Conservation (phyloP, 2,113 vertebrate genomes). For the Xenopus laevis region DNA sequence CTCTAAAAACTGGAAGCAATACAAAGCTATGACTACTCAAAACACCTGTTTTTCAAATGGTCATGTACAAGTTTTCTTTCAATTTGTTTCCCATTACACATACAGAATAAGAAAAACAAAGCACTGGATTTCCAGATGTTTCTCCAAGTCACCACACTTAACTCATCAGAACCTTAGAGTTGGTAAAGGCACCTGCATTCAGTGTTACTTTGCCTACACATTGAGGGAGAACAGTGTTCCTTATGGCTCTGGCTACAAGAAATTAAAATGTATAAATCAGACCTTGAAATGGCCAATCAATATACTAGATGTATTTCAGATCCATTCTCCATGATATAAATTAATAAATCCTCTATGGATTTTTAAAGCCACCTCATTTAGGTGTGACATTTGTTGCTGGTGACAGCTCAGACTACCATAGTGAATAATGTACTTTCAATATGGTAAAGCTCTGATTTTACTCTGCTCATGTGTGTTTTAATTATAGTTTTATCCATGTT, state of each 20-base stretch:
- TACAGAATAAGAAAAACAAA: not conserved
- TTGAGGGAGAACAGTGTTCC: not conserved
- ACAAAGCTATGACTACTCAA: not conserved
- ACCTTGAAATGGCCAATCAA: slow-evolving; percentile 31
- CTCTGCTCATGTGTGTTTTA: not conserved
- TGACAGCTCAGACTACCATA: not conserved
- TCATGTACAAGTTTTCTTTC: not conserved
- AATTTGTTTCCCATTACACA: not conserved
- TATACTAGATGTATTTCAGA: slow-evolving; percentile 29
- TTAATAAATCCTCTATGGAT: slow-evolving; percentile 40
- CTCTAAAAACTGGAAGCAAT: not conserved
- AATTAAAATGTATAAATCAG: slow-evolving; percentile 42
- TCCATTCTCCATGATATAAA: slow-evolving; percentile 37
- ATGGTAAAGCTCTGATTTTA: not conserved
- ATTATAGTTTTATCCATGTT: not conserved
- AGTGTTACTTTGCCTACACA: not conserved
- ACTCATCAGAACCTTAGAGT: not conserved
- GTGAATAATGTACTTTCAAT: not conserved
- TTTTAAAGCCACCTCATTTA: slow-evolving; percentile 34
- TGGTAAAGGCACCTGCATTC: not conserved
- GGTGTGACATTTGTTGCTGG: slow-evolving; percentile 33
- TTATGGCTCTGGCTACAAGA: slow-evolving; percentile 15
- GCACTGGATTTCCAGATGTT: slow-evolving; percentile 5
- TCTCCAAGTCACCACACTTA: not conserved
- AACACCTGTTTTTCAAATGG: slow-evolving; percentile 9